Evolutionary conservation across 2,113 vertebrate species (phyloP), one percentile per base, ranked within the genome.

Genomic region (Cinclus cinclus): DNA sequence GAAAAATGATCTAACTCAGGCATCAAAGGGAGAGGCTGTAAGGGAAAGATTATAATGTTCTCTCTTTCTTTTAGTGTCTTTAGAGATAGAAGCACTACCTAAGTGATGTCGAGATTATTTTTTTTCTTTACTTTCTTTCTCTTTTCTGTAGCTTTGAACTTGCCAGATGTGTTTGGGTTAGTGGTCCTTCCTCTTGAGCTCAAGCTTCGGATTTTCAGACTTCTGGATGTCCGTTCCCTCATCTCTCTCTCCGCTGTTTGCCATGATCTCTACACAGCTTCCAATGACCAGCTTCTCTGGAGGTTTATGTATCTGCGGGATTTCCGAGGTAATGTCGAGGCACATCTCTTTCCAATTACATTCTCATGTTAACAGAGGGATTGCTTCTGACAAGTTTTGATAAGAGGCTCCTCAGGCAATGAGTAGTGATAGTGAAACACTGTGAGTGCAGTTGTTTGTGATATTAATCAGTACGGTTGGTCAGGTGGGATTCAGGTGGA

Each of bases 111-210:
- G 0, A 59, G 33, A 52, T 77, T 31, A 1, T 83, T 68, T 75
- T 71, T 67, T n/a, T 67, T n/a, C 25, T 60, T 46, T 77, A 7
- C 83, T 97, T 95, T 21, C 35, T 50, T 86, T 49, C 17, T 76
- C n/a, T 28, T 62, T 46, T 62, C 28, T 28, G 85, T 98, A 99
- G 99, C 98, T 23, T 97, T 99, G 98, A 98, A 98, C 76, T 98
- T 99, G 11, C 99, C 99, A 0, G 98, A 98, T 88, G 98, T 98
- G 3, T 99, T 99, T 88, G 99, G 99, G 5, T 96, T 99, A 77
- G 87, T 98, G 1, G 98, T 98, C 28, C 98, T 99, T 49, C 99
- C 99, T 6, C 95, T 98, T 18, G 99, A 99, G 96, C 98, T 99
- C 44, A 98, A 99, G 64, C 98, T 99, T 44, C 96, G 99, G 10